Evolutionary conservation across 1,140 invertebrate species (phyloP).

Genomic region (Caenorhabditis latens): DNA sequence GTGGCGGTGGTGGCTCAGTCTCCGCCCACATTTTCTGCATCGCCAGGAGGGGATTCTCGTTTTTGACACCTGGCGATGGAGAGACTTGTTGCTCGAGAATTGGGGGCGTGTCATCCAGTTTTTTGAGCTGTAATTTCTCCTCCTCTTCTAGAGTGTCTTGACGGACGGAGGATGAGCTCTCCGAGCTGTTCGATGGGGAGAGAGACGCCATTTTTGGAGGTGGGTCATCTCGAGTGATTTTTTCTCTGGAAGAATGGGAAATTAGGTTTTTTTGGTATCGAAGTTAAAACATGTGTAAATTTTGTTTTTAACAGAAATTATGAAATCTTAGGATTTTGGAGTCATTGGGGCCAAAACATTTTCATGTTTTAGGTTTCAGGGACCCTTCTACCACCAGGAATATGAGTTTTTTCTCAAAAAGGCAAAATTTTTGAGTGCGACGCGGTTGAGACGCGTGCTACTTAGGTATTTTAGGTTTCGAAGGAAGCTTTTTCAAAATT

Average conservation of each 20-base stretch:
- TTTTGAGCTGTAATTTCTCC: neutral
- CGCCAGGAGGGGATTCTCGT: constrained; percentile 70
- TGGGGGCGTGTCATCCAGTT: constrained; percentile 19
- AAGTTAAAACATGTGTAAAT: too few relatives aligned
- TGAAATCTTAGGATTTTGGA: too few relatives aligned
- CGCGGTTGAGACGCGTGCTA: too few relatives aligned
- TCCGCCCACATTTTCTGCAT: constrained; percentile 77
- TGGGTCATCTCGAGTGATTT: constrained; percentile 22
- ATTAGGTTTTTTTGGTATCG: too few relatives aligned
- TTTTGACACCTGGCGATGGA: neutral
- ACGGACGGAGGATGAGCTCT: constrained; percentile 36
- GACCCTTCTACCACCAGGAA: too few relatives aligned
- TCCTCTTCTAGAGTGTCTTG: neutral
- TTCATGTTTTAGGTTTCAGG: too few relatives aligned
- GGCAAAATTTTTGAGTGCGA: too few relatives aligned
- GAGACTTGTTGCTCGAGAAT: constrained; percentile 1
- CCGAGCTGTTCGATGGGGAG: constrained; percentile 36
- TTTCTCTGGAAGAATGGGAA: constrained; percentile 7
- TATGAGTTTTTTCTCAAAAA: too few relatives aligned
- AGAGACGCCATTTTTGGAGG: constrained; percentile 37
- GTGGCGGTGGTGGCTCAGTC: constrained; percentile 72
- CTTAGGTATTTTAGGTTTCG: too few relatives aligned
- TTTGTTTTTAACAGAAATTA: too few relatives aligned
- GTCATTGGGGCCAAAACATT: neutral
- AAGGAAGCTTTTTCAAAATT: too few relatives aligned